Conservation (phyloP, 2,113 vertebrate species). For the Eonycteris spelaea region DNA sequence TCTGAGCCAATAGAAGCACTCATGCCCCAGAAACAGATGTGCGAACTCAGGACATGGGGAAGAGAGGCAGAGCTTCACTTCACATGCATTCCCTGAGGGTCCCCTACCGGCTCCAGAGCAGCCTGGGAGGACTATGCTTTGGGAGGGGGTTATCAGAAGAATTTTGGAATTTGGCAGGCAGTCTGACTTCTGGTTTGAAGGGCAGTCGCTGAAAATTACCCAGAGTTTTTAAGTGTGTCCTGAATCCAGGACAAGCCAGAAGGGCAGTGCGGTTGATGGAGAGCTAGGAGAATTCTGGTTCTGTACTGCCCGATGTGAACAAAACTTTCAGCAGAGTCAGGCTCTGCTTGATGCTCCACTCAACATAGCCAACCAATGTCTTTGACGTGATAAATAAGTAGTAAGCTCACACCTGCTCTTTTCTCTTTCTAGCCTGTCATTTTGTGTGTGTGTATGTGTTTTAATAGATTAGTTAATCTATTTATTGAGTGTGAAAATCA, state of each 20-base stretch:
- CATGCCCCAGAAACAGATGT: too few relatives aligned
- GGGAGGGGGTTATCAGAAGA: neutral
- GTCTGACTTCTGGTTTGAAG: neutral
- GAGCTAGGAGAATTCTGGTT: neutral
- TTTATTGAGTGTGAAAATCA: neutral
- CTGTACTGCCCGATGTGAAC: too few relatives aligned
- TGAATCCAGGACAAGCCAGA: neutral
- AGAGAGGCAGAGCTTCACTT: neutral
- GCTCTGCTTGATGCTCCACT: neutral
- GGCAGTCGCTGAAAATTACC: neutral
- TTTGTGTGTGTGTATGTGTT: neutral
- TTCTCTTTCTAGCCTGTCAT: neutral
- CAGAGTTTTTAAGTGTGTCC: neutral
- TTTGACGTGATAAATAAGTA: neutral
- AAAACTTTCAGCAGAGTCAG: neutral
- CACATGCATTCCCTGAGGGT: neutral
- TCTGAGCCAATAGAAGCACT: too few relatives aligned
- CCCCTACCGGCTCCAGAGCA: neutral
- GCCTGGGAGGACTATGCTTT: neutral
- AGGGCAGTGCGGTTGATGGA: neutral
- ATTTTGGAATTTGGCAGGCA: neutral
- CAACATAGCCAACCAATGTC: neutral
- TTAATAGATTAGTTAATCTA: neutral
- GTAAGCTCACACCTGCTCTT: neutral
- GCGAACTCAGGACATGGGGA: neutral